Conservation (phyloP, 2,797 vertebrate species). For the Lagorchestes hirsutus region DNA sequence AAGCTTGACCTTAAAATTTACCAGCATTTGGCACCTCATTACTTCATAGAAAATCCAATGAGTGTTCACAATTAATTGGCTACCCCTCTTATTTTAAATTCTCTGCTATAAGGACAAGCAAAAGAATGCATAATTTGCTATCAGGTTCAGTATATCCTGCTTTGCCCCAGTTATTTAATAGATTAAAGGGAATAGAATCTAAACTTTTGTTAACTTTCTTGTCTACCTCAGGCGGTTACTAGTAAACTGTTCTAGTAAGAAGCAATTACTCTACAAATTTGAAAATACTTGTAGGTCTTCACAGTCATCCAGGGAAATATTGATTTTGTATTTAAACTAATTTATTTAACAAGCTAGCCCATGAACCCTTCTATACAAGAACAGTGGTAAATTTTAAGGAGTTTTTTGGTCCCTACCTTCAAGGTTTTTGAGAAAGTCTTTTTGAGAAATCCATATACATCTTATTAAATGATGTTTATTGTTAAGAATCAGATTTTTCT, state of each 20-base stretch:
- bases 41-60: neutral
- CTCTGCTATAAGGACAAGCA: neutral
- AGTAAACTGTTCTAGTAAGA: slow-evolving; percentile 6
- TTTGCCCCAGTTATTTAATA: slow-evolving; percentile 25
- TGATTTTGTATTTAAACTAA: neutral
- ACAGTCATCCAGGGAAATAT: neutral
- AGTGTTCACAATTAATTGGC: neutral
- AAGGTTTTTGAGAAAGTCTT: slow-evolving; percentile 1
- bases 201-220: slow-evolving; percentile 55
- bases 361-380: neutral
- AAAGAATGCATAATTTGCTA: neutral
- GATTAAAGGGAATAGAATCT: neutral
- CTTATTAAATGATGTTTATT: slow-evolving; percentile 21
- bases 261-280: neutral
- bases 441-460: neutral
- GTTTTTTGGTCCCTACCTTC: slow-evolving; percentile 2
- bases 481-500: slow-evolving; percentile 41
- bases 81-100: neutral
- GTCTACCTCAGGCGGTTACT: neutral
- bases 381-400: neutral
- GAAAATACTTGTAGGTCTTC: neutral
- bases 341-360: neutral
- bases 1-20: neutral
- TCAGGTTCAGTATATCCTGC: neutral
- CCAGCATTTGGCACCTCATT: neutral